phyloP scores from a whole-genome alignment of 2,113 vertebrate genomes.

The Cavia aperea region DNA sequence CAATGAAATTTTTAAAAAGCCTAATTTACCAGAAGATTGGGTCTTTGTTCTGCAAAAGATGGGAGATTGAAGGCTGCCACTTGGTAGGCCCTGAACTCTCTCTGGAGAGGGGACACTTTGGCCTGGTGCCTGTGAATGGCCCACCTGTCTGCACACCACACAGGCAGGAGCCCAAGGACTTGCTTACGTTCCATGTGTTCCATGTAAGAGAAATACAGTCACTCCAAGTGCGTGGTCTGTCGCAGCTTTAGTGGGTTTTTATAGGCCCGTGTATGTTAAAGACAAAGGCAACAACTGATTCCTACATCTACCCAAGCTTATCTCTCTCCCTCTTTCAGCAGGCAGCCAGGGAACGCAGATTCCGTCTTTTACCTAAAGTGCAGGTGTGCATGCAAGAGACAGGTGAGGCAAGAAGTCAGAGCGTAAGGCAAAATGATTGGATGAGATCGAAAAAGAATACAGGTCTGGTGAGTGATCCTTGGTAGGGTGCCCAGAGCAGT shows the following conservation, averaged over 20 bases:
- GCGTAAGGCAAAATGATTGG: not conserved
- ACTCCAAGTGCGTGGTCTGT: not conserved
- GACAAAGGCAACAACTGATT: not conserved
- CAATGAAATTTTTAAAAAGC: not conserved
- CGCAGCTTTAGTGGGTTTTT: not conserved
- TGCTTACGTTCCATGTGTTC: not conserved
- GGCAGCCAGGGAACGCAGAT: not conserved
- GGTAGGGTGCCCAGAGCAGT: slow-evolving; percentile 38
- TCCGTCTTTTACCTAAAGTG: not conserved
- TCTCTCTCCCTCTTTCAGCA: not conserved
- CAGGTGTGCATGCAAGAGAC: not conserved
- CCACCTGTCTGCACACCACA: not conserved
- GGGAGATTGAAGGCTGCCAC: not conserved
- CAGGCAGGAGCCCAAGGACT: not conserved
- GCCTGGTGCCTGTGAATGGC: not conserved
- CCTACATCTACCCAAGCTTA: not conserved
- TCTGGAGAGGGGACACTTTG: not conserved
- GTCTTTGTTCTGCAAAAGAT: not conserved
- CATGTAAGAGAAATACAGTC: not conserved
- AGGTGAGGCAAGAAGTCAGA: not conserved
- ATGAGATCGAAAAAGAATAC: not conserved
- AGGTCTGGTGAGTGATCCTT: not conserved
- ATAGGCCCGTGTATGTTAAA: not conserved
- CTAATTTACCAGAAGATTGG: not conserved
- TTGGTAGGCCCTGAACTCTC: not conserved